These are phyloP conservation scores for Myotis pilosus DNA, from an alignment of 2,797 vertebrate genomes.

Conservation along the genomic window DNA sequence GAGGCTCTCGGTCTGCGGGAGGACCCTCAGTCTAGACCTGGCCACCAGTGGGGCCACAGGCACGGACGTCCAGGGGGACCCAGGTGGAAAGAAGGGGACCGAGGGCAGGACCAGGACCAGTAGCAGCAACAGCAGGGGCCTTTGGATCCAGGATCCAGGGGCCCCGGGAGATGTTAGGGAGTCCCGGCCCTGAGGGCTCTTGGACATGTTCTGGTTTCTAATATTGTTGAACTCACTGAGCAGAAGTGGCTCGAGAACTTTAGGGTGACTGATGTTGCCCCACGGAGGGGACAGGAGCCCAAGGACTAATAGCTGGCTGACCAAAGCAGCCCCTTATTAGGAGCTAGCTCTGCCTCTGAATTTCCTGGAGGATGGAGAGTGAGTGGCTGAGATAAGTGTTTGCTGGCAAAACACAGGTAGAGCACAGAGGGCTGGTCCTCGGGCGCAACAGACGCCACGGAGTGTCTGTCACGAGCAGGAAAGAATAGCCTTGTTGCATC, in stretches of 20 bases:
- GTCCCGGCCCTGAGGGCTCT: not conserved
- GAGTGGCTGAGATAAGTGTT: slow-evolving; percentile 38
- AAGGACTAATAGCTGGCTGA: not conserved
- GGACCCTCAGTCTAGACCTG: slow-evolving; percentile 87
- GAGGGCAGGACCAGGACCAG: not conserved
- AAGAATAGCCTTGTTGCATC: not conserved
- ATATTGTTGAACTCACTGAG: not conserved
- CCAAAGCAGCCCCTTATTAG: not conserved
- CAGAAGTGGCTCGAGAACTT: not conserved
- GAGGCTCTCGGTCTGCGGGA: slow-evolving; percentile 90
- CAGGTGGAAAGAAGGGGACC: not conserved
- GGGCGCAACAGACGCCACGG: not conserved
- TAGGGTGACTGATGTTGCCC: not conserved
- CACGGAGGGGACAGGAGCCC: not conserved
- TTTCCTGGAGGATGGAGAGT: not conserved
- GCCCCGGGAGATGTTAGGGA: not conserved
- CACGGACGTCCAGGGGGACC: not conserved
- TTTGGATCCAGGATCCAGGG: slow-evolving; percentile 17
- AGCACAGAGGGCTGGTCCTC: not conserved
- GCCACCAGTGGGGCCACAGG: slow-evolving; percentile 47
- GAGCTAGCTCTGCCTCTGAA: not conserved
- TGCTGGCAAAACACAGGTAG: slow-evolving; percentile 59
- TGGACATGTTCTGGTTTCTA: not conserved
- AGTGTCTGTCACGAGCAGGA: not conserved
- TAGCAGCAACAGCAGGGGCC: not conserved